Evolutionary conservation across 92 coral and sea anemone genomes (phyloP).

Genomic region (Metridium senile): DNA sequence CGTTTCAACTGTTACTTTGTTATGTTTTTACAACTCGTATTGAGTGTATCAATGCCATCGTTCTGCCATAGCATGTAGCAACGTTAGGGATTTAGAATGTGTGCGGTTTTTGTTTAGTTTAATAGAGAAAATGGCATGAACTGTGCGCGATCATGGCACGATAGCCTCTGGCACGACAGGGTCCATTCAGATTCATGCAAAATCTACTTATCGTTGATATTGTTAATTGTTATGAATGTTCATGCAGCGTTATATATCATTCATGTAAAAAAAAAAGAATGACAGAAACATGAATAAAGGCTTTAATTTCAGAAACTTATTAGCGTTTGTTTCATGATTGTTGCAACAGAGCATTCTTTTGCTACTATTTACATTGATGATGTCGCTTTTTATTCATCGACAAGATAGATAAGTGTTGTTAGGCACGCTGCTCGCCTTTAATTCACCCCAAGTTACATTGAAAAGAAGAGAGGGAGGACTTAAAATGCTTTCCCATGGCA

Average conservation of each 20-base stretch:
- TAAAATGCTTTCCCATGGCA: background rate
- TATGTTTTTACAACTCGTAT: background rate
- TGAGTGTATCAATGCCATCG: background rate
- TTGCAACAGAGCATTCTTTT: background rate
- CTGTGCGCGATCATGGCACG: background rate
- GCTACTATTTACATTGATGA: too few relatives aligned
- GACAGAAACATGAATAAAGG: background rate
- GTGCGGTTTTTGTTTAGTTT: background rate
- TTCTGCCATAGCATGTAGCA: background rate
- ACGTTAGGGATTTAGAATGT: background rate
- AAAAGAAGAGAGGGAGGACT: too few relatives aligned
- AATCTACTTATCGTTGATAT: background rate
- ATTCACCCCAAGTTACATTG: too few relatives aligned
- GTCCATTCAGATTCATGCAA: background rate
- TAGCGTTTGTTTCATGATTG: background rate
- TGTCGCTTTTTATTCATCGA: too few relatives aligned
- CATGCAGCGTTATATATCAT: background rate
- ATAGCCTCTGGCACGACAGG: too few relatives aligned
- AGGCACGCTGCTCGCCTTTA: too few relatives aligned
- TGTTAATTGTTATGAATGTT: background rate
- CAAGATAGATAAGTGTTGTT: too few relatives aligned
- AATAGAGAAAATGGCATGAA: background rate
- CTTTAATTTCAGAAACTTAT: background rate
- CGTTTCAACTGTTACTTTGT: conserved; percentile 32
- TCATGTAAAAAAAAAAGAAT: background rate